Conservation (phyloP, 2,888 invertebrate species). For the Drosophila putrida region DNA sequence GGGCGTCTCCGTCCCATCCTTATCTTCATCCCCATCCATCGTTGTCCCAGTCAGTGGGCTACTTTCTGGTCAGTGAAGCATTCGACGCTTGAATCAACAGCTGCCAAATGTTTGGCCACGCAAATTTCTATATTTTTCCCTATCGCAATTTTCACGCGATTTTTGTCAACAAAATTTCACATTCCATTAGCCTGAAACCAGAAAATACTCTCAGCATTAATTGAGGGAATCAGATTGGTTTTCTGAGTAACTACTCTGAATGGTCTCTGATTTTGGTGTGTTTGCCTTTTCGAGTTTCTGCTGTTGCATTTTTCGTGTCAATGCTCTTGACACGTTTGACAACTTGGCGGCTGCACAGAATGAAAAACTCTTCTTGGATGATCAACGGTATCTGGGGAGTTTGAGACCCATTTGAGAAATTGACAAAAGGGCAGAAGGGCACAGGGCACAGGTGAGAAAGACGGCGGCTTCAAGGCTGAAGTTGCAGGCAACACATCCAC, state of each 20-base stretch:
- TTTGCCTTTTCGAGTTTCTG: slow-evolving; percentile 16
- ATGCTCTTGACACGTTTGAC: slow-evolving; percentile 45
- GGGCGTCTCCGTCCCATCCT: slow-evolving; percentile 4
- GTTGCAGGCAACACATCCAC: slow-evolving; percentile 26
- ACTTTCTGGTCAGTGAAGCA: slow-evolving; percentile 68
- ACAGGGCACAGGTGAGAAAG: slow-evolving; percentile 56
- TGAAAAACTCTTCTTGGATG: slow-evolving; percentile 58
- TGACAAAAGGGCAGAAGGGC: slow-evolving; percentile 59
- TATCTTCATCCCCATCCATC: background rate
- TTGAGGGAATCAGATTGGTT: slow-evolving; percentile 32
- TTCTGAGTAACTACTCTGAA: slow-evolving; percentile 6
- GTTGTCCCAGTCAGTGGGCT: slow-evolving; percentile 20
- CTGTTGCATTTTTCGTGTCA: slow-evolving; percentile 17
- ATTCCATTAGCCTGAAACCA: slow-evolving; percentile 57
- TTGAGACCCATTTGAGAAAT: slow-evolving; percentile 76
- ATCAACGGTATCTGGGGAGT: slow-evolving; percentile 33
- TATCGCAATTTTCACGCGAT: slow-evolving; percentile 62
- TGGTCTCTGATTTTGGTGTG: slow-evolving; percentile 5
- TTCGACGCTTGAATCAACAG: slow-evolving; percentile 69
- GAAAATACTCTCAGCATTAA: slow-evolving; percentile 30
- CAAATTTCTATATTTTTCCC: slow-evolving; percentile 60
- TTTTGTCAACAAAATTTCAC: slow-evolving; percentile 74
- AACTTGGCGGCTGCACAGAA: slow-evolving; percentile 44
- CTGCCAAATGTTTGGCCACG: slow-evolving; percentile 67
- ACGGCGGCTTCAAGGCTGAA: slow-evolving; percentile 25